Evolutionary conservation across 2,113 vertebrate genomes (phyloP).

Genomic region (Podarcis muralis): DNA sequence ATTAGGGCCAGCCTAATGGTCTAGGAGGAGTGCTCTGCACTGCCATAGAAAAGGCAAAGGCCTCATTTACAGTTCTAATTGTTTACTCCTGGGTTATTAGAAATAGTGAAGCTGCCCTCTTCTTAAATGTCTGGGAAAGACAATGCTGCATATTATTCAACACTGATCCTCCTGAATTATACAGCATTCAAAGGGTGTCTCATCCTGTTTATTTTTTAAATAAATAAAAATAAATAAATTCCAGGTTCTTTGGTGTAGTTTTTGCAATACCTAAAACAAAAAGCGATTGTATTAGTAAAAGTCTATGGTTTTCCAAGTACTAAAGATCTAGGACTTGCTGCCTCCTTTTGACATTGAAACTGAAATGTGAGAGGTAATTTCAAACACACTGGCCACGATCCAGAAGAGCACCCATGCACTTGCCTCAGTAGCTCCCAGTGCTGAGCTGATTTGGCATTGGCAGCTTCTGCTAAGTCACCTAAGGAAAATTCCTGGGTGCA

Average conservation of each 20-base stretch:
- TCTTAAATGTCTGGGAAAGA: constrained; percentile 16
- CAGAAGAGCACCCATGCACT: constrained; percentile 4
- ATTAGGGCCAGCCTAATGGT: constrained; percentile 57
- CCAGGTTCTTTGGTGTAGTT: constrained; percentile 73
- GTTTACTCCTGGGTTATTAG: constrained; percentile 32
- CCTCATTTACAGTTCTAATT: constrained; percentile 32
- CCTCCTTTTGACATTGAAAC: constrained; percentile 43
- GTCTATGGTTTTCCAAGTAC: constrained; percentile 65
- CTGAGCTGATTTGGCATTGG: not conserved
- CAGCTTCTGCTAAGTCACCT: not conserved
- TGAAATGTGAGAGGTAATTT: constrained; percentile 15
- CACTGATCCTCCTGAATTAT: constrained; percentile 12
- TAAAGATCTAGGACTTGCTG: constrained; percentile 54
- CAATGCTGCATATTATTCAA: constrained; percentile 23
- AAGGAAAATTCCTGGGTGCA: not conserved
- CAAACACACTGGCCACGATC: constrained; percentile 21
- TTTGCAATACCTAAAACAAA: constrained; percentile 51
- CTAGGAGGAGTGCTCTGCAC: constrained; percentile 50
- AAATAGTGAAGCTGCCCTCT: constrained; percentile 36
- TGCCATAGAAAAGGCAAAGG: constrained; percentile 46
- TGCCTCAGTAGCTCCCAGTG: not conserved
- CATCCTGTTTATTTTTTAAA: constrained; percentile 59
- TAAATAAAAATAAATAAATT: constrained; percentile 75
- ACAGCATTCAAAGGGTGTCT: constrained; percentile 56
- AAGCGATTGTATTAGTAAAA: constrained; percentile 64